Base-by-base conservation (phyloP, 2,888 invertebrate genomes). In the Celastrina argiolus region DNA sequence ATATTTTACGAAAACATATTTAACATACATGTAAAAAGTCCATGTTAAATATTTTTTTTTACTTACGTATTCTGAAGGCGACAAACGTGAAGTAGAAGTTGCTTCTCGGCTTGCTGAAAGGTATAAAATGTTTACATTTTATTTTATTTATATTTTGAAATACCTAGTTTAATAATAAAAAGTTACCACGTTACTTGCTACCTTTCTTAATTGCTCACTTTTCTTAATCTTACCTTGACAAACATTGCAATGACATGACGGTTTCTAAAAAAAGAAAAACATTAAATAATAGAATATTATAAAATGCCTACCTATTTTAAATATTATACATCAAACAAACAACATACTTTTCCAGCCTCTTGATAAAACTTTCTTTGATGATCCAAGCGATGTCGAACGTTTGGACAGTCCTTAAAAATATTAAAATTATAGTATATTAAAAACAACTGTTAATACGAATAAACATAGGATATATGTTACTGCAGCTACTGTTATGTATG, bases 151-250 rank as follows among this genome's bases (percentile, higher is more conserved):
- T n/a, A n/a, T n/a, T n/a, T n/a, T n/a, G n/a, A n/a, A n/a, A 1
- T 45, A 10, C 45, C 45, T 16, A 42, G 2, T 42, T n/a, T 10
- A 16, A 42, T 45, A 18, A 45, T 16, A 18, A 45, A 2, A 45
- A 10, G 18, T 45, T 45, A 16, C 42, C 16, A 18, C 16, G 2
- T 45, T 45, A 10, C 18, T 2, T 28, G 2, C 28, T 3, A 28
- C 28, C n/a, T n/a, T n/a, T n/a, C n/a, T n/a, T n/a, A n/a, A n/a
- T n/a, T n/a, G n/a, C n/a, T n/a, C n/a, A n/a, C n/a, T n/a, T n/a
- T n/a, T n/a, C n/a, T n/a, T n/a, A 26, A 51, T 51, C 22, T 51
- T 51, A 51, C 51, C 51, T 51, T 51, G 51, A 51, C 51, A 51
- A 51, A 51, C 51, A 51, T 51, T 51, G 51, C 51, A 51, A 22